Evolutionary conservation across 2,888 invertebrate species (phyloP), one percentile per base, ranked within the genome.

Genomic region (Stenichneumon culpator): DNA sequence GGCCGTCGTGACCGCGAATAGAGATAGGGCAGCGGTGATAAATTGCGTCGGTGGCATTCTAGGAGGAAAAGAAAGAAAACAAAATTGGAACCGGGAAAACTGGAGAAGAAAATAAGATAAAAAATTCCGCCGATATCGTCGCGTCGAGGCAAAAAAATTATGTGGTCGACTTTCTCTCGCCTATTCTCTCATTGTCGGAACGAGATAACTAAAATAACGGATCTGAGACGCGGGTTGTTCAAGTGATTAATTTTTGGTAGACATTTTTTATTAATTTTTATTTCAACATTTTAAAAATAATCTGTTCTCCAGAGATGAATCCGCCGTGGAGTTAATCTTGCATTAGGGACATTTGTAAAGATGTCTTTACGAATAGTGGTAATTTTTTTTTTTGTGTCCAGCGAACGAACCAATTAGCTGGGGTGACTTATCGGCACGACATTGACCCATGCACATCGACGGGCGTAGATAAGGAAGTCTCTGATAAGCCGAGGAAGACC

Each of bases 381-480:
- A 54, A 75, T 54, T 69, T 39, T 9, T 36, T 36, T 19, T 54
- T 70, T 70, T 2, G 7, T 22, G 11, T 25, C 1, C 47, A 50
- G 69, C 47, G 47, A 63, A 52, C 52, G 54, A 72, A 50, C 47
- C 47, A 79, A 79, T 83, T 80, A 75, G 83, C 28, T 65, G 14
- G 32, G 44, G 73, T 36, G 44, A 32, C 52, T 47, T 83, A 79
- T 74, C 83, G 32, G 11, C 9, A n/a, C 68, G 65, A 69, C 83
- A 67, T 39, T 79, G 70, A 83, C 75, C 70, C 57, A 19, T 6
- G 25, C 16, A 39, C 75, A 75, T 75, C 70, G 19, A 57, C 36
- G 25, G 32, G 50, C 47, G 75, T 50, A 28, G 79, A 83, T 80
- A 83, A 79, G 69, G 39, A 63, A 52, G 47, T 28, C 3, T 11